Percentiles rank a stretch among this genome's conserved stretches.
Evolutionary conservation across 2,797 vertebrate genomes (phyloP).

Genomic region (Aerospiza tachiro): DNA sequence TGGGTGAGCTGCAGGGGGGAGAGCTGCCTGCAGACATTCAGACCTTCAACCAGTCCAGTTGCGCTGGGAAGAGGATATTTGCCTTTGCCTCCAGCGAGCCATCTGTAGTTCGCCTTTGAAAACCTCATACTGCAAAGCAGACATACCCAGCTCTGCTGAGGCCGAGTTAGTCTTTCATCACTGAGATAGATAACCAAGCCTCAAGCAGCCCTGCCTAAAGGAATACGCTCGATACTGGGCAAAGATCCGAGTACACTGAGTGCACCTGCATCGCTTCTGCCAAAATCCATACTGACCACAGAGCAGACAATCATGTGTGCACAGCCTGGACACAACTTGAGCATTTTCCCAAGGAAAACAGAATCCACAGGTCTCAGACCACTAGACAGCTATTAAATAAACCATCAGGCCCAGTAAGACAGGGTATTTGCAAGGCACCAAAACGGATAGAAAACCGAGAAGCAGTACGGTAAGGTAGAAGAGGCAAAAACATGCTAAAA

Average conservation of each 20-base stretch:
- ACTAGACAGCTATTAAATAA: neutral
- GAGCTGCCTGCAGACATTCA: neutral
- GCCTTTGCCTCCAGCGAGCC: neutral
- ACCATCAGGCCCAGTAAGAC: no score
- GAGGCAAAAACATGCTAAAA: neutral
- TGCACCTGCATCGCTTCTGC: neutral
- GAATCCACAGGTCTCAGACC: neutral
- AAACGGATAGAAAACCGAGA: fast-evolving
- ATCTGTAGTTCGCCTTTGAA: neutral
- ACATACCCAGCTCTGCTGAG: neutral
- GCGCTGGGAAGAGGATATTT: neutral
- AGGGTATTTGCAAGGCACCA: neutral
- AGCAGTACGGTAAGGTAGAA: neutral
- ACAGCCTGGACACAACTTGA: neutral
- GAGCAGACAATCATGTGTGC: neutral
- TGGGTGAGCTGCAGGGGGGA: neutral
- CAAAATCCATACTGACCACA: neutral
- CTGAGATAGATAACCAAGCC: fast-evolving
- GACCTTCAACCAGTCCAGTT: neutral
- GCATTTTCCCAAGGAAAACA: neutral
- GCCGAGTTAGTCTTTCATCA: neutral
- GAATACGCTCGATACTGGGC: neutral
- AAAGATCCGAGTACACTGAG: neutral
- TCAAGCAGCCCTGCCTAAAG: neutral
- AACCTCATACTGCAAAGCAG: neutral